Evolutionary conservation across 2,113 vertebrate genomes (phyloP), one percentile per base, ranked within the genome.

Genomic region (Phylloscopus trochilus): DNA sequence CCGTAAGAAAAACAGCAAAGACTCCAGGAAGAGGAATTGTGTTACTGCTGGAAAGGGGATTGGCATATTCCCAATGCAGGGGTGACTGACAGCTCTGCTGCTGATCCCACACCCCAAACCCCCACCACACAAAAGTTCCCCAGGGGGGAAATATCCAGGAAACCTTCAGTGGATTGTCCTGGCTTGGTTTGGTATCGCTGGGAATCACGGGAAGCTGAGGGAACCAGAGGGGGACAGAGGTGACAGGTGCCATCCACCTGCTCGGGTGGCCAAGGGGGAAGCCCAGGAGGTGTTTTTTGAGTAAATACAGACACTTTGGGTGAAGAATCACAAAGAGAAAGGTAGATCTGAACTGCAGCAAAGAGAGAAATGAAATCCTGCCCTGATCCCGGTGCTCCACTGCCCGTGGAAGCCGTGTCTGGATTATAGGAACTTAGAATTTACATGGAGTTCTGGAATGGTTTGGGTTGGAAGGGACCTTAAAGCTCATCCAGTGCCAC

Each of bases 1-100:
- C 96, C 81, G 58, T 92, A 92, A 94, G 90, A 88, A 96, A 96
- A 96, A 94, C 91, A 96, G 89, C 75, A 76, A 93, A 88, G 94
- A 69, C 87, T 92, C 94, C 89, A 66, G 94, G 95, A 90, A 83
- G 83, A 83, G 87, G 96, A 95, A 91, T 97, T 96, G 89, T 90
- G 87, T 97, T 97, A 92, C 96, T 83, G 83, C 94, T 91, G 93
- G 79, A 91, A 89, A 92, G n/a, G 53, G 84, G 27, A 89, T 35
- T 96, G 97, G 96, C 94, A 76, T 35, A 79, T 91, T 95, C 94
- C 96, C 95, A 96, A 49, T 4, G 91, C 93, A 64, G 64, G 64
- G 3, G 27, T 93, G 96, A 96, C 30, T 95, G 96, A 95, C 94
- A 95, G 89, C 26, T 59, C 87, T 73, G 89, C 70, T 23, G 73